These are phyloP conservation scores for Diorhabda elongata DNA, from an alignment of 1,140 invertebrate genomes.

Conservation along the genomic window DNA sequence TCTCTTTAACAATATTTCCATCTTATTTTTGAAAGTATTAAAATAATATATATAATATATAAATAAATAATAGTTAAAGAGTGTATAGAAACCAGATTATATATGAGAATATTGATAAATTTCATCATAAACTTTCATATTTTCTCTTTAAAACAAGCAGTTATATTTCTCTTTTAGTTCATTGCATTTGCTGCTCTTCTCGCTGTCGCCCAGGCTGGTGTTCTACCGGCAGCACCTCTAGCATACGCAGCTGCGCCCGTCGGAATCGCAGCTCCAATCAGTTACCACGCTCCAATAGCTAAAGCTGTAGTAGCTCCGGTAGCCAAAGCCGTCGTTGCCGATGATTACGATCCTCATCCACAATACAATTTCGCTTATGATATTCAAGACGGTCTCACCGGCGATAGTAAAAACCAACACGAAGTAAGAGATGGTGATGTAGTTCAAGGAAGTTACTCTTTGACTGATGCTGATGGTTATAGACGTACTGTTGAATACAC, in stretches of 20 bases:
- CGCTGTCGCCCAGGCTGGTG: slow-evolving; percentile 20
- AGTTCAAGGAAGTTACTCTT: slow-evolving; percentile 61
- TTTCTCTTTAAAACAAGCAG: too few relatives aligned
- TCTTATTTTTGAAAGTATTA: too few relatives aligned
- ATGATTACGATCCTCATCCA: slow-evolving; percentile 50
- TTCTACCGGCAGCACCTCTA: slow-evolving; percentile 36
- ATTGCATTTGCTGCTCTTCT: slow-evolving; percentile 16
- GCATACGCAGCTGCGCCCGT: slow-evolving; percentile 48
- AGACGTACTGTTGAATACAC: slow-evolving; percentile 64
- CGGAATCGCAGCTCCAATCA: slow-evolving; percentile 10
- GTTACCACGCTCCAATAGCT: slow-evolving; percentile 12
- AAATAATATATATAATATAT: too few relatives aligned
- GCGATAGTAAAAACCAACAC: slow-evolving; percentile 48
- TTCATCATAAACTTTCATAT: too few relatives aligned
- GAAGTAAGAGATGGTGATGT: slow-evolving; percentile 58
- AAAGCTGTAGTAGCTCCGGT: slow-evolving; percentile 8
- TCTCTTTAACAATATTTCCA: too few relatives aligned
- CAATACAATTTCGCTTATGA: slow-evolving; percentile 52
- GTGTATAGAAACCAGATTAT: too few relatives aligned
- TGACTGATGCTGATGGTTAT: slow-evolving; percentile 61
- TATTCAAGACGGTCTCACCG: slow-evolving; percentile 48
- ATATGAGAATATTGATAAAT: too few relatives aligned
- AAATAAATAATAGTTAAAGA: too few relatives aligned
- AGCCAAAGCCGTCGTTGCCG: slow-evolving; percentile 12
- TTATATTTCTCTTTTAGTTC: slow-evolving; percentile 12